These are phyloP conservation scores for Tyrannus savana DNA, from an alignment of 2,113 vertebrate species.

Conservation along the genomic window DNA sequence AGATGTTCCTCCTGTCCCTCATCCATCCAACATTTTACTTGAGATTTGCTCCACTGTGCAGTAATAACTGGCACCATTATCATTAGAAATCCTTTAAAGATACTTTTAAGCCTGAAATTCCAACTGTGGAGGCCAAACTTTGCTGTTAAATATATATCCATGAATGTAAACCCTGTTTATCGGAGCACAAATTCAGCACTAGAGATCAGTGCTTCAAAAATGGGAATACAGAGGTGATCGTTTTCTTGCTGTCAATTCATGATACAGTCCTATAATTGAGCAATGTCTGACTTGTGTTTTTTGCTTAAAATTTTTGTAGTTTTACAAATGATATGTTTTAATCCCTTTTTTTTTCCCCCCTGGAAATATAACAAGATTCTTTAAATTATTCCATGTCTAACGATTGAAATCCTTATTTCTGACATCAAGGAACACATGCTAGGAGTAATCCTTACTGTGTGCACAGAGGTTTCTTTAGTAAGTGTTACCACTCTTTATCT, in stretches of 20 bases:
- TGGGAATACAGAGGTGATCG: background rate
- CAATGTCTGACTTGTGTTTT: background rate
- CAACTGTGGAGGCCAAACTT: background rate
- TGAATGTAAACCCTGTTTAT: background rate
- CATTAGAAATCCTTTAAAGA: background rate
- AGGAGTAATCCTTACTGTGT: background rate
- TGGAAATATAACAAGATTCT: background rate
- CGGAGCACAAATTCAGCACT: rapidly evolving
- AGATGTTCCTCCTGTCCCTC: background rate
- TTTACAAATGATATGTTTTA: background rate
- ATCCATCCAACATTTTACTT: background rate
- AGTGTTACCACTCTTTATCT: background rate
- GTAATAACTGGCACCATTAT: background rate
- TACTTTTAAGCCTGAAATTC: background rate
- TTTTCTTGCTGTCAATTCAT: background rate
- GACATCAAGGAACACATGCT: background rate
- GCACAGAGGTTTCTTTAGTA: background rate
- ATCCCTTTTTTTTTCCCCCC: background rate
- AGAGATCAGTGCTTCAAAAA: background rate
- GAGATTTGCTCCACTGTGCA: background rate
- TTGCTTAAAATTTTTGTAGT: background rate
- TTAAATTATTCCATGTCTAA: background rate
- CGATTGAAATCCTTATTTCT: background rate
- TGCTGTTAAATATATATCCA: background rate
- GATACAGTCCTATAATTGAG: background rate